Conservation (phyloP, 2,888 invertebrate species). For the Stenchaetothrips biformis region DNA sequence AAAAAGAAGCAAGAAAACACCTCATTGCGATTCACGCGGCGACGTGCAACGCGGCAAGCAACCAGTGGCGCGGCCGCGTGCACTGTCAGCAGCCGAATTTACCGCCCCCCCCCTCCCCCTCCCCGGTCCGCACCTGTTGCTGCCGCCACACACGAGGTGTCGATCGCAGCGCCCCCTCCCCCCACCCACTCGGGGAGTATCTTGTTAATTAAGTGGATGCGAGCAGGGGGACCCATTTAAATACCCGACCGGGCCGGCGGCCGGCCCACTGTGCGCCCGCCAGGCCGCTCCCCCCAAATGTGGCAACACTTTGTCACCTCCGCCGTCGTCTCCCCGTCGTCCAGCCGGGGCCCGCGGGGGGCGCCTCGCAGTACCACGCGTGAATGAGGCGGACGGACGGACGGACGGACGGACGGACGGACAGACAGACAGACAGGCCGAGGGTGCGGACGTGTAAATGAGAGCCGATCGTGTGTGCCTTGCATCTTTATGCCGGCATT, state of each 20-base stretch:
- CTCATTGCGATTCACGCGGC: too few species aligned
- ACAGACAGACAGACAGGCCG: background rate
- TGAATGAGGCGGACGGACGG: background rate
- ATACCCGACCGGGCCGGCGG: background rate
- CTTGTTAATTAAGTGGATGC: conserved; percentile 5
- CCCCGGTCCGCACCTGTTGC: too few species aligned
- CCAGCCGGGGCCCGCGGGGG: background rate
- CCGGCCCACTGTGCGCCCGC: background rate
- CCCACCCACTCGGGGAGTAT: too few species aligned
- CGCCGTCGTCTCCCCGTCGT: background rate
- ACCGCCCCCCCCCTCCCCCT: too few species aligned
- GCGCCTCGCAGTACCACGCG: background rate
- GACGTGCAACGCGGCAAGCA: too few species aligned
- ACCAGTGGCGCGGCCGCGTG: too few species aligned
- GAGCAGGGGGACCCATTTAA: conserved; percentile 6
- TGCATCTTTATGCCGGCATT: conserved; percentile 21
- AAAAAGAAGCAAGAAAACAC: too few species aligned
- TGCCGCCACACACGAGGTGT: too few species aligned
- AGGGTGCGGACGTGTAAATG: conserved; percentile 15
- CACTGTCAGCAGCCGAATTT: too few species aligned
- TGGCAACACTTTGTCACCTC: background rate
- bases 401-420: background rate
- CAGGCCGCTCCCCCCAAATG: background rate
- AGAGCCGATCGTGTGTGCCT: conserved; percentile 3
- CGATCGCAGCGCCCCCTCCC: too few species aligned